These are phyloP conservation scores for Nymphalis urticae DNA, from an alignment of 2,888 invertebrate genomes.

Conservation along the genomic window DNA sequence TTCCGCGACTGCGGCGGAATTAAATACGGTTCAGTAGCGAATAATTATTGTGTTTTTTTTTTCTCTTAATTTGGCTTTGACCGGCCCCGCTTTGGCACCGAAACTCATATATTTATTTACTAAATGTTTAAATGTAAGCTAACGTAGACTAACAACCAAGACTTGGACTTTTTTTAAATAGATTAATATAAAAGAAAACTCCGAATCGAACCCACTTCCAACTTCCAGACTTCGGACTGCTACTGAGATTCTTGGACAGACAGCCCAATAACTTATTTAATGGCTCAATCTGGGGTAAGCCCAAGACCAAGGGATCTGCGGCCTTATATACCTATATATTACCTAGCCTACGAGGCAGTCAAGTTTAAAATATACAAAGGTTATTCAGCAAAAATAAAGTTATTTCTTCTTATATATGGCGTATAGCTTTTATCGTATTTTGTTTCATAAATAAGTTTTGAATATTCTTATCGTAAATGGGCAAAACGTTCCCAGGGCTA, in stretches of 20 bases:
- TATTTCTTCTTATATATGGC: constrained; percentile 4
- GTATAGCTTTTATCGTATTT: constrained; percentile 23
- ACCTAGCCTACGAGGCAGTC: too few species aligned
- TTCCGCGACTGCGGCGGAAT: constrained; percentile 32
- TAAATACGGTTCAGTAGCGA: constrained; percentile 41
- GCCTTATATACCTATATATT: too few species aligned
- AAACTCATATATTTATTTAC: not conserved
- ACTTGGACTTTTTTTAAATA: too few species aligned
- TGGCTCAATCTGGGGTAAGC: too few species aligned
- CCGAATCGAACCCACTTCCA: too few species aligned
- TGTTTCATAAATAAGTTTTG: constrained; percentile 26
- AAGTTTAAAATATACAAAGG: not conserved
- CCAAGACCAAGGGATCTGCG: too few species aligned
- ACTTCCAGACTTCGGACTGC: too few species aligned
- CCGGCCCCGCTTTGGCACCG: not conserved
- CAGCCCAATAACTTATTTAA: too few species aligned
- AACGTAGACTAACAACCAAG: too few species aligned
- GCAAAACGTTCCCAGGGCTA: constrained; percentile 21
- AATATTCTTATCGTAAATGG: constrained; percentile 30
- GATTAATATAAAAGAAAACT: too few species aligned
- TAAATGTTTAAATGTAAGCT: not conserved
- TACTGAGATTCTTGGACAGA: too few species aligned
- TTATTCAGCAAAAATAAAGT: not conserved
- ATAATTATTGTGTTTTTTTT: constrained; percentile 37
- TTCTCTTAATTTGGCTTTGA: constrained; percentile 13